Conservation (phyloP, 2,113 vertebrate genomes). For the human (Homo sapiens) region GRCh38 chr2:206055001-206055500, state of each 20-base stretch:
- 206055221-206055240: conserved; percentile 18
- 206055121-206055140: not conserved
- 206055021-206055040: not conserved
- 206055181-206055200: conserved; percentile 21
- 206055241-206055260: not conserved
- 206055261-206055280: conserved; percentile 16
- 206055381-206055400: not conserved
- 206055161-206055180: not conserved
- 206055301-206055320: not conserved
- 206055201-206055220: not conserved
- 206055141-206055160: not conserved
- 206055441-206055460: not conserved
- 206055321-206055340: conserved; percentile 9
- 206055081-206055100: not conserved
- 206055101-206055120: not conserved
- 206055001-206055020: not conserved
- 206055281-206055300: not conserved
- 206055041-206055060: conserved; percentile 10
- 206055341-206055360: not conserved
- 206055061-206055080: not conserved
- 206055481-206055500: not conserved
- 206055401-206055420: not conserved
- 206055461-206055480: not conserved
- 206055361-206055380: not conserved
- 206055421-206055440: not conserved